A percentile compares a stretch with the other conserved stretches of the same genome.
Conservation (phyloP, 1,140 invertebrate species). For the Melitaea cinxia region DNA sequence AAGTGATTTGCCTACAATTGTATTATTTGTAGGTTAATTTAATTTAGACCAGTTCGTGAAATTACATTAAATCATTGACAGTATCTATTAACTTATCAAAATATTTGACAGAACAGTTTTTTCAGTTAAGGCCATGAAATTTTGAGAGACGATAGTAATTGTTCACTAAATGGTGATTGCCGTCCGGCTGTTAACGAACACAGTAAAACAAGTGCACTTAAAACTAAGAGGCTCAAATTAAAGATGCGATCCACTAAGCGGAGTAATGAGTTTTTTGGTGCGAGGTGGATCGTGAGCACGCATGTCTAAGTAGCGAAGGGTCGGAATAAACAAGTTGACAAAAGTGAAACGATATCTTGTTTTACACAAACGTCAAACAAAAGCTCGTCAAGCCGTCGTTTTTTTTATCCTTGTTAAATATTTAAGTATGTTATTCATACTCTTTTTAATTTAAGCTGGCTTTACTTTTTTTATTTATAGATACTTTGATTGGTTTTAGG, state of each 20-base stretch:
- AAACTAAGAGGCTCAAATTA: slow-evolving; percentile 44
- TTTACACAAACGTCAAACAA: slow-evolving; percentile 17
- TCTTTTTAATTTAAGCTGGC: no score
- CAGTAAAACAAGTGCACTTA: slow-evolving; percentile 44
- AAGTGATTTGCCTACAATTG: no score
- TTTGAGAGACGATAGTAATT: slow-evolving; percentile 25
- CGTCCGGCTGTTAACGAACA: slow-evolving; percentile 42
- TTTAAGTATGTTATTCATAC: neutral
- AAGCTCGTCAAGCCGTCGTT: neutral
- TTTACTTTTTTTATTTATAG: no score
- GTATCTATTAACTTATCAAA: neutral
- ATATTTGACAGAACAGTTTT: neutral
- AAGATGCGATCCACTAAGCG: slow-evolving; percentile 40
- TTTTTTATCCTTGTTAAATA: neutral
- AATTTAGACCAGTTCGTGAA: no score
- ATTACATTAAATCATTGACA: no score
- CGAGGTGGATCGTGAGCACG: slow-evolving; percentile 32
- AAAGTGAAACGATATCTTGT: slow-evolving; percentile 20
- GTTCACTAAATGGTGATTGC: slow-evolving; percentile 34
- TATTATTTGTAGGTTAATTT: no score
- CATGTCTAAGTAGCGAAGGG: slow-evolving; percentile 28
- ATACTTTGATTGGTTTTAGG: no score
- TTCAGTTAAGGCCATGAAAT: slow-evolving; percentile 5
- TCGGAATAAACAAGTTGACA: slow-evolving; percentile 20
- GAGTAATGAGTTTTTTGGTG: slow-evolving; percentile 41